Conservation (phyloP, 2,797 vertebrate species). For the Austrolebias charrua region DNA sequence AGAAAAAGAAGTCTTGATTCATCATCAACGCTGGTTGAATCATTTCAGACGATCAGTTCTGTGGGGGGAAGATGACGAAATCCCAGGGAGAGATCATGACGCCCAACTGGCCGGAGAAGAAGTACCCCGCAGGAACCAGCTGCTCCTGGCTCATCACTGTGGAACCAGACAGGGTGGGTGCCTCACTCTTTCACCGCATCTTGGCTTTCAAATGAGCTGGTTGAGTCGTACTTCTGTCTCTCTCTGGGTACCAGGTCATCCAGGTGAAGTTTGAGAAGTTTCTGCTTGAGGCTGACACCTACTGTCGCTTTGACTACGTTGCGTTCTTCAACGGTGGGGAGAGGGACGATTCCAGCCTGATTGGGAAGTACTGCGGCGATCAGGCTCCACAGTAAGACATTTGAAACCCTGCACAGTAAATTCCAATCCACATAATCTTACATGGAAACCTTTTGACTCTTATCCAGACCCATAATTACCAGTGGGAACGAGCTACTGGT, state of each 20-base stretch:
- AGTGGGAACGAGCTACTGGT: slow-evolving; percentile 84
- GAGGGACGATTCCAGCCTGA: slow-evolving; percentile 80
- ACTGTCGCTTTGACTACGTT: slow-evolving; percentile 92
- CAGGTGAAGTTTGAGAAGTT: slow-evolving; percentile 90
- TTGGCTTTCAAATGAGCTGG: not conserved
- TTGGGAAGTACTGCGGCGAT: slow-evolving; percentile 89
- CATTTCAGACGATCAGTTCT: slow-evolving; percentile 82
- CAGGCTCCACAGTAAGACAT: slow-evolving; percentile 75
- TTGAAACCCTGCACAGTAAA: not conserved
- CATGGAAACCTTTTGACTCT: slow-evolving; percentile 1
- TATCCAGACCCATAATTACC: slow-evolving; percentile 75
- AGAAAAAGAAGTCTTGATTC: not conserved
- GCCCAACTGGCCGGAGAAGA: slow-evolving; percentile 90
- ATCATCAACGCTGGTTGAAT: slow-evolving; percentile 2
- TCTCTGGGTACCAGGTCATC: slow-evolving; percentile 78
- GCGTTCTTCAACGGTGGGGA: slow-evolving; percentile 86
- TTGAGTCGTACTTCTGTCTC: slow-evolving; percentile 12
- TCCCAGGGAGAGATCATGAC: slow-evolving; percentile 87
- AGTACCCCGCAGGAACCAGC: slow-evolving; percentile 88
- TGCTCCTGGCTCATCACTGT: slow-evolving; percentile 93
- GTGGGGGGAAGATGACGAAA: slow-evolving; percentile 88
- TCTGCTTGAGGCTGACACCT: slow-evolving; percentile 83
- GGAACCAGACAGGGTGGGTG: slow-evolving; percentile 81
- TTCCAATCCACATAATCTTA: not conserved
- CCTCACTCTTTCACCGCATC: not conserved